Conservation (phyloP, 2,888 invertebrate species). For the Litoditis marina region DNA sequence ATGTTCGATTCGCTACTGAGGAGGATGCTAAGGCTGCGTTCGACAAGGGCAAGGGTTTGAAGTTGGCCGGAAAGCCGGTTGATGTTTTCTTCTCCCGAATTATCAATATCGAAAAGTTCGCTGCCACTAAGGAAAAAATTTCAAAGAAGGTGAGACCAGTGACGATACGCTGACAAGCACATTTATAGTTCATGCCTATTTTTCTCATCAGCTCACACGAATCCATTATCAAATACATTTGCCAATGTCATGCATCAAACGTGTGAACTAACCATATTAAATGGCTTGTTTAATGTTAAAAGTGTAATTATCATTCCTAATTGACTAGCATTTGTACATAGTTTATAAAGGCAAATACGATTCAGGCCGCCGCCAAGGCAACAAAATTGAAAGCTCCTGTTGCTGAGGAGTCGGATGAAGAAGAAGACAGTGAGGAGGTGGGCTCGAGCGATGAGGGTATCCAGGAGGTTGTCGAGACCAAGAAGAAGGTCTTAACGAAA, state of each 20-base stretch:
- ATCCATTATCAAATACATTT: too few species aligned
- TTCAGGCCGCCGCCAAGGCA: background rate
- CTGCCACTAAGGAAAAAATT: background rate
- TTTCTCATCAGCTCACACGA: background rate
- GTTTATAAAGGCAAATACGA: background rate
- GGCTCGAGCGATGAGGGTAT: constrained; percentile 43
- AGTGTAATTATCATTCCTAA: too few species aligned
- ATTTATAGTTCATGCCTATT: too few species aligned
- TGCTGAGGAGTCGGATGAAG: constrained; percentile 20
- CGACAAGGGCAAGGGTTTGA: constrained; percentile 41
- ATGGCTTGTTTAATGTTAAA: too few species aligned
- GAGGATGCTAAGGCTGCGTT: constrained; percentile 48
- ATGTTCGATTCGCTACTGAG: constrained; percentile 42
- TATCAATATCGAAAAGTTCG: constrained; percentile 7
- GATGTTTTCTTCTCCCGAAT: constrained; percentile 35
- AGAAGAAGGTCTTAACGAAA: constrained; percentile 27
- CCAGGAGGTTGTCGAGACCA: constrained; percentile 36
- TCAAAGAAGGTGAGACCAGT: background rate
- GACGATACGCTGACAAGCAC: too few species aligned
- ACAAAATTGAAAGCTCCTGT: background rate
- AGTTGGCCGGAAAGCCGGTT: constrained; percentile 26
- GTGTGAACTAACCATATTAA: too few species aligned
- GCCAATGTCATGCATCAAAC: too few species aligned
- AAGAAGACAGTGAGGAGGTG: constrained; percentile 37
- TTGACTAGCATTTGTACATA: too few species aligned